phyloP scores from a whole-genome alignment of 64 coral and sea anemone species.

The Porites australiensis region DNA sequence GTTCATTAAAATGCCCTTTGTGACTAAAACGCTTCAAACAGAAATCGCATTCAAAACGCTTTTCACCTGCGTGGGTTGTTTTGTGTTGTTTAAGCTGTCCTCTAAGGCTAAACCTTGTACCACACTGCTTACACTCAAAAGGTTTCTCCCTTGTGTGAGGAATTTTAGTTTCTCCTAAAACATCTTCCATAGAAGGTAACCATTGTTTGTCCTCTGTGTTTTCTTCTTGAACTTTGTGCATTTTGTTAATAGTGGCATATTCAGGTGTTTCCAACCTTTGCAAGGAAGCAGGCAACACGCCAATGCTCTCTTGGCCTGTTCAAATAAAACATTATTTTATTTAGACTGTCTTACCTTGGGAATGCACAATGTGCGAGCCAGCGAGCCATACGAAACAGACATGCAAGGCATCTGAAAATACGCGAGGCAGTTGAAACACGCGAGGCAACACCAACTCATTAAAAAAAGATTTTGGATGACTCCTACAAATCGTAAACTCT shows the following conservation, averaged over 20 bases:
- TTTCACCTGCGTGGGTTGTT: background rate
- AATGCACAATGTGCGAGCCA: no score
- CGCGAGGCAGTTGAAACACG: no score
- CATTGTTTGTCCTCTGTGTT: background rate
- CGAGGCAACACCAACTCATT: no score
- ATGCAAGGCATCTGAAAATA: no score
- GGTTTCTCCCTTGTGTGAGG: background rate
- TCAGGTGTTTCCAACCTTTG: background rate
- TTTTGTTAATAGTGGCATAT: background rate
- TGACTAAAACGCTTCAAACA: background rate
- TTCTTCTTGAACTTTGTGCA: background rate
- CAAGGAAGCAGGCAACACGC: background rate
- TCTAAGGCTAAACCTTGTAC: background rate
- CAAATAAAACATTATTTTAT: no score
- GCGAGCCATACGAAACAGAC: no score
- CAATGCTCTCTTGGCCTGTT: no score
- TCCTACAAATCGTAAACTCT: no score
- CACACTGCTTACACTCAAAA: conserved; percentile 53
- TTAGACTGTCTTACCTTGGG: no score
- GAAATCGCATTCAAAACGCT: background rate
- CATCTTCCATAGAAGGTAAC: background rate
- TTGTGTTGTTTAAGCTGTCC: conserved; percentile 12
- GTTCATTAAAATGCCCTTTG: background rate
- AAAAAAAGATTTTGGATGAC: no score
- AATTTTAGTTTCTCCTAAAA: background rate